phyloP scores from a whole-genome alignment of 2,888 invertebrate genomes.

The Bellardia bayeri region DNA sequence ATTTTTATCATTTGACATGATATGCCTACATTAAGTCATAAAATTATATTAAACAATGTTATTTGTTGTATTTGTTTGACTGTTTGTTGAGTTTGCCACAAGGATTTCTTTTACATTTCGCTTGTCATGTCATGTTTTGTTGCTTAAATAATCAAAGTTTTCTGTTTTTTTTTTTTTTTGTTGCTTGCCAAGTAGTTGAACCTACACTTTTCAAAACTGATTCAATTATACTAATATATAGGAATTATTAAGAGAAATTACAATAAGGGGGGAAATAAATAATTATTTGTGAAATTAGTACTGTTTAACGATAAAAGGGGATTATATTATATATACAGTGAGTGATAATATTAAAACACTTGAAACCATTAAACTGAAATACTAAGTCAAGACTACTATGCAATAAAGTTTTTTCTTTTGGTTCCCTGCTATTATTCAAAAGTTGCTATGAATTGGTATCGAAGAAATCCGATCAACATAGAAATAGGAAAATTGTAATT shows the following conservation, averaged over 20 bases:
- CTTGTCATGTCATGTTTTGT: slow-evolving; percentile 54
- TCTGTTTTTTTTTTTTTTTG: neutral
- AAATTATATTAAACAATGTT: slow-evolving; percentile 71
- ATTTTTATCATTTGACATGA: slow-evolving; percentile 73
- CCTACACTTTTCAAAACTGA: slow-evolving; percentile 52
- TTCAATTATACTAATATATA: slow-evolving; percentile 46
- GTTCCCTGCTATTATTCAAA: too few relatives aligned
- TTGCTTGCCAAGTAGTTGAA: slow-evolving; percentile 4
- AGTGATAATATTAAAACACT: neutral
- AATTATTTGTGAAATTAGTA: slow-evolving; percentile 49
- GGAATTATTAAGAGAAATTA: neutral
- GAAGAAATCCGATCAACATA: too few relatives aligned
- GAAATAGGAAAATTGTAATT: too few relatives aligned
- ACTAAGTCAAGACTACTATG: too few relatives aligned
- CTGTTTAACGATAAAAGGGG: slow-evolving; percentile 15
- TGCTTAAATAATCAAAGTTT: slow-evolving; percentile 42
- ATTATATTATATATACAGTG: neutral
- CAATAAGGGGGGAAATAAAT: neutral
- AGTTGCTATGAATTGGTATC: too few relatives aligned
- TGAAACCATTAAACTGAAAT: too few relatives aligned
- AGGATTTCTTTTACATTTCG: slow-evolving; percentile 51
- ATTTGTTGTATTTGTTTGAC: slow-evolving; percentile 39
- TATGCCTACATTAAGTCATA: slow-evolving; percentile 74
- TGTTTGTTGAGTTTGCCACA: slow-evolving; percentile 34
- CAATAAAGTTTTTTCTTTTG: too few relatives aligned